Evolutionary conservation across 2,113 vertebrate species (phyloP).

Genomic region (Ophthalmolycus amberensis): DNA sequence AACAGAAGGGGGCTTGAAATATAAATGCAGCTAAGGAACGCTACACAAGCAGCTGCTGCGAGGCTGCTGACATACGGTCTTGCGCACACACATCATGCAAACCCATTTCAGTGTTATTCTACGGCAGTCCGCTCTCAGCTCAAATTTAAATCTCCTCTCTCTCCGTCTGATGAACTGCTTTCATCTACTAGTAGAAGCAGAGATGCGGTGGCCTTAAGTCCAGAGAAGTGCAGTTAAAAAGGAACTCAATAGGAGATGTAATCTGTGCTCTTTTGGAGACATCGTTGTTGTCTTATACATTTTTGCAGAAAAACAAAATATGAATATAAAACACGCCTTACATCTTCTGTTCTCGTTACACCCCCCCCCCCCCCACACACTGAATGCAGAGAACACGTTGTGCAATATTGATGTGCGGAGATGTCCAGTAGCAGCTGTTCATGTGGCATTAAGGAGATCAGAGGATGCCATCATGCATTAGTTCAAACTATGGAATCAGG

Average conservation of each 20-base stretch:
- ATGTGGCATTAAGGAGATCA: slow-evolving; percentile 48
- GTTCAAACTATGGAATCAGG: slow-evolving; percentile 69
- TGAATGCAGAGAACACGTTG: not conserved
- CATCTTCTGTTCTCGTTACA: not conserved
- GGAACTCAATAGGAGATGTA: slow-evolving; percentile 3
- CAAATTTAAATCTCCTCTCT: slow-evolving; percentile 58
- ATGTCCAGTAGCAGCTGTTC: slow-evolving; percentile 21
- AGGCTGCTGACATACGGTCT: too few species aligned
- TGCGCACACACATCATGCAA: too few species aligned
- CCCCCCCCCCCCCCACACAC: too few species aligned
- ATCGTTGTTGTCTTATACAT: not conserved
- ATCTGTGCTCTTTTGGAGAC: not conserved
- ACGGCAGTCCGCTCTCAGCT: slow-evolving; percentile 19
- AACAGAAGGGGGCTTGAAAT: too few species aligned
- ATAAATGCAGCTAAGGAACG: too few species aligned
- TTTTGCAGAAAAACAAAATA: slow-evolving; percentile 8
- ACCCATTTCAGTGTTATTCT: slow-evolving; percentile 50
- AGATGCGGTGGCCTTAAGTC: slow-evolving; percentile 13
- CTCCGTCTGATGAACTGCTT: slow-evolving; percentile 18
- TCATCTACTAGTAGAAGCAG: slow-evolving; percentile 9
- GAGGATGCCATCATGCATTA: slow-evolving; percentile 66
- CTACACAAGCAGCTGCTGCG: too few species aligned
- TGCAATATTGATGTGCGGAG: slow-evolving; percentile 37
- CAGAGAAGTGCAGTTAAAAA: slow-evolving; percentile 40
- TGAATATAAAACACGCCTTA: not conserved